Evolutionary conservation across 2,797 vertebrate genomes (phyloP), one percentile per base, ranked within the genome.

Genomic region (Pangasius krempfi): DNA sequence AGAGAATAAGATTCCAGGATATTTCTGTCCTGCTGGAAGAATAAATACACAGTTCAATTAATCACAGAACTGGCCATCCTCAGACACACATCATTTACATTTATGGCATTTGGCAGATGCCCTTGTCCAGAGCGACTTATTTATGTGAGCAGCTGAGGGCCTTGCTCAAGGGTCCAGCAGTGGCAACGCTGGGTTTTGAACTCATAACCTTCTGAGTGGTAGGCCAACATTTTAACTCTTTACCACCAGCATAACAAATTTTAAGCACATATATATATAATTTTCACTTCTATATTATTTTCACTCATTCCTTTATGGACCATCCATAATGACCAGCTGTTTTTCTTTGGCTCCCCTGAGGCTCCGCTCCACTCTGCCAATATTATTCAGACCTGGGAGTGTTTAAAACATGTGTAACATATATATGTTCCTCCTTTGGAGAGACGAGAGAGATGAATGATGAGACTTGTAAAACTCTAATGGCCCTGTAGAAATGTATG

Each of bases 301-400:
- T 79, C 66, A 75, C 85, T 82, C 89, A 86, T 80, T 76, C 85
- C 81, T 87, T 87, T 88, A 85, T 58, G 25, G 78, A 84, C 88
- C 89, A 88, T 88, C 58, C 89, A 75, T 86, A 90, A 89, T n/a
- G 30, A 84, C 56, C 89, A 89, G 27, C 81, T 91, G 85, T 92
- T 92, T 92, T 93, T 90, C 89, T 88, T 89, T 91, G 86, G 89
- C 62, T 89, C 80, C 87, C 87, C 62, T 54, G 84, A 90, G 88
- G 56, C 52, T 78, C 79, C 37, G 62, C 72, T 87, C 85, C 75
- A 88, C 88, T 30, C 72, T 89, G 75, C 89, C 90, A 82, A 82
- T 84, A 88, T 90, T 88, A 90, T 91, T 91, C 87, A 86, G 83
- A 88, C 86, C 81, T 87, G 76, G 84, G 88, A 90, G 80, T 86